Evolutionary conservation across 1,140 invertebrate genomes (phyloP), one percentile per base, ranked within the genome.

Genomic region (Drosophila novamexicana): DNA sequence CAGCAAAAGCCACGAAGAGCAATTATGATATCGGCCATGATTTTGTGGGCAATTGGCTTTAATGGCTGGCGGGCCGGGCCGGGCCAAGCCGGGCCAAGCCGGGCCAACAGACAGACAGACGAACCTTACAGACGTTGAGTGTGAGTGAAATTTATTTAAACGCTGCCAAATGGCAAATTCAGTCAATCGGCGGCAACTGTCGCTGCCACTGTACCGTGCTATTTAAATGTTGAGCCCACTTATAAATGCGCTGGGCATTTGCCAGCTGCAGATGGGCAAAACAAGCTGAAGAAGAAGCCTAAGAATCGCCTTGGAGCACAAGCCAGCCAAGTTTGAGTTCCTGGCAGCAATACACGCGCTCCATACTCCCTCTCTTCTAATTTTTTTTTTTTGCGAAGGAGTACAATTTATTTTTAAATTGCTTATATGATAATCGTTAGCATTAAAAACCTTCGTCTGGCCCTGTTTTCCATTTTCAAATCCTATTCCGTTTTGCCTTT

Each of bases 21-120:
- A 88, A 88, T 88, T 88, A 88, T 88, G 83, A 88, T 88, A 88
- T 88, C 83, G 84, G 83, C 79, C 83, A 88, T 88, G 84, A 89
- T 88, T 88, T 88, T 88, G 84, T 88, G 84, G 84, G 84, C 84
- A 88, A 88, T 88, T 88, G 84, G 84, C 84, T 88, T 88, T 88
- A 88, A 88, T 89, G 84, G 84, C 74, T 67, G 57, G 22, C 57
- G 56, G 34, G 9, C 42, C n/a, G 3, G 29, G n/a, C 12, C 18
- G 18, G 18, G 63, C 63, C 58, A 34, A 16, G 63, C 63, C 58
- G 18, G 18, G 22, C 29, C 22, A 16, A 9, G n/a, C 12, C 18
- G 18, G 18, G 63, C 63, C 58, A 34, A 16, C 50, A 52, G 14
- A 73, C 74, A 77, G 66, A 76, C 56, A 37, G 47, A 18, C 50